These are phyloP conservation scores for Ctenodactylus gundi DNA, from an alignment of 2,113 vertebrate species.

Conservation along the genomic window DNA sequence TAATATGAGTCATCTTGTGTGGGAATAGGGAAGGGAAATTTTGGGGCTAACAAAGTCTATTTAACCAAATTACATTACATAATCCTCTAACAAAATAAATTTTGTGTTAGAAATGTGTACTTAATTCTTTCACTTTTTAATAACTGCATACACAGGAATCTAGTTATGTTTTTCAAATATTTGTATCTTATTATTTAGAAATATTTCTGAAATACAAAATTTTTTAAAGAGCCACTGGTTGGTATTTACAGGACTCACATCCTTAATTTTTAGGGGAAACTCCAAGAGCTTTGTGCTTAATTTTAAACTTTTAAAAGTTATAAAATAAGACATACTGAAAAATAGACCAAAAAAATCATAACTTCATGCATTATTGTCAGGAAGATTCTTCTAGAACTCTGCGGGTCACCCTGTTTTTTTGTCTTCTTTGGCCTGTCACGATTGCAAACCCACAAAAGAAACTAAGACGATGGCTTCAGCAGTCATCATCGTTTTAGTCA, in stretches of 20 bases:
- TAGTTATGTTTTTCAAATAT: conserved; percentile 66
- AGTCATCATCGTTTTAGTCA: neutral
- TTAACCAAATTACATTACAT: conserved; percentile 55
- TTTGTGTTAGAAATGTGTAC: conserved; percentile 52
- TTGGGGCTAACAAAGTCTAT: neutral
- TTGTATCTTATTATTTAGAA: conserved; percentile 65
- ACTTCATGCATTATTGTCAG: neutral
- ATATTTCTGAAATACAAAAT: conserved; percentile 55
- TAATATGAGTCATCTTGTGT: conserved; percentile 38
- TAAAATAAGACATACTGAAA: conserved; percentile 42
- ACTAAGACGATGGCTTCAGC: neutral
- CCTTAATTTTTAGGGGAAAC: conserved; percentile 49
- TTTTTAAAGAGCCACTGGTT: conserved; percentile 38
- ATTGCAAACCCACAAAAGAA: neutral
- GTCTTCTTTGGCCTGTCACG: neutral
- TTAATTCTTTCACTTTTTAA: conserved; percentile 55
- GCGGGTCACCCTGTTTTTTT: neutral
- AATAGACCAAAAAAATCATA: neutral
- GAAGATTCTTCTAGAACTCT: neutral
- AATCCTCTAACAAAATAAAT: conserved; percentile 24
- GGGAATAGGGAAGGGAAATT: neutral
- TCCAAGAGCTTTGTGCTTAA: conserved; percentile 26
- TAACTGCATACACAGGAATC: conserved; percentile 31
- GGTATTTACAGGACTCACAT: conserved; percentile 39
- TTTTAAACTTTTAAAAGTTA: conserved; percentile 45